These are phyloP conservation scores for Dasysyrphus tricinctus DNA, from an alignment of 2,888 invertebrate genomes.

Conservation along the genomic window DNA sequence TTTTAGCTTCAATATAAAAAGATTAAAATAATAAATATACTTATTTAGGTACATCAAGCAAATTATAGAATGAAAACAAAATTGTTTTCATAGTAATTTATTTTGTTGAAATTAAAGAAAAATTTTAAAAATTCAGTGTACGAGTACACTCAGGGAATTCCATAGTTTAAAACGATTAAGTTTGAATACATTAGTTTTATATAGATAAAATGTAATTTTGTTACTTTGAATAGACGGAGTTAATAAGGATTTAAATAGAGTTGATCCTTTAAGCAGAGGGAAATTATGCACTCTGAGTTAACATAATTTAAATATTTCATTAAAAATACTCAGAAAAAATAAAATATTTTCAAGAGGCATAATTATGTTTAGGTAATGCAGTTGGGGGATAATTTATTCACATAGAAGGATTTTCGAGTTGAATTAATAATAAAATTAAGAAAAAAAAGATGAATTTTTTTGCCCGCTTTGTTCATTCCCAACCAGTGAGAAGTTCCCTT, in stretches of 20 bases:
- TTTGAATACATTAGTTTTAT: not conserved
- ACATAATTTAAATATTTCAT: not conserved
- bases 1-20: not conserved
- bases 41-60: not conserved
- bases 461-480: too few relatives aligned
- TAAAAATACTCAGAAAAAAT: not conserved
- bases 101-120: constrained; percentile 14
- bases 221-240: not conserved
- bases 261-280: not conserved
- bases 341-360: too few relatives aligned
- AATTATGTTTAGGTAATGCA: not conserved
- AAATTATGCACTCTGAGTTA: not conserved
- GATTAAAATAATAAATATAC: not conserved
- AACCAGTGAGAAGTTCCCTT: too few relatives aligned
- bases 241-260: not conserved
- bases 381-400: not conserved
- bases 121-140: too few relatives aligned
- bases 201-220: not conserved
- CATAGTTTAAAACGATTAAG: not conserved
- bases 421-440: not conserved
- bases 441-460: too few relatives aligned
- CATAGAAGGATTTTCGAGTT: not conserved
- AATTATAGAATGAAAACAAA: not conserved
- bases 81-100: not conserved
- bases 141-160: too few relatives aligned